Evolutionary conservation across 2,113 vertebrate genomes (phyloP), one percentile per base, ranked within the genome.

Genomic region (Otus sunia): DNA sequence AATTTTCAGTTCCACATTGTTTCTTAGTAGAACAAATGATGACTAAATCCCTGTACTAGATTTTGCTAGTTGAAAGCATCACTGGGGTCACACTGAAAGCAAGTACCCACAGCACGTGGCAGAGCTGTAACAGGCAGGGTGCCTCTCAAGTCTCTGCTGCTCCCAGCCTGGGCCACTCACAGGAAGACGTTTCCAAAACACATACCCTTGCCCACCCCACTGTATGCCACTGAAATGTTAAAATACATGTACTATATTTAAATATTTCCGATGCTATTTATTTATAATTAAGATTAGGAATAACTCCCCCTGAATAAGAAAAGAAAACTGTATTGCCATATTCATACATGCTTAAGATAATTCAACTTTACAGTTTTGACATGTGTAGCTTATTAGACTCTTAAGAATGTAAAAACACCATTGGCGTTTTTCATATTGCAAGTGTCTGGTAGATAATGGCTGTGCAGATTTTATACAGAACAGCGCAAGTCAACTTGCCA

Each of bases 401-500:
- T 69, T 30, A 73, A 81, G 49, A 85, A 95, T 71, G 89, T 83
- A 91, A 95, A 96, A 97, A 91, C 97, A 97, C 86, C 94, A 92
- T 58, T 97, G 96, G 95, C 97, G 92, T 94, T 95, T 95, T 92
- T 92, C 96, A 96, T 94, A 95, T 92, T 96, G 92, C 77, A 94
- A 89, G 53, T 94, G 92, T 95, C 96, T 96, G 66, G 60, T 71
- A 92, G 86, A 95, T 97, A 97, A 96, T 91, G 84, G 94, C 80
- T 49, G 2, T 73, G 89, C 92, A 94, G 91, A 95, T 97, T 97
- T 95, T 82, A 67, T 82, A 78, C 91, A 96, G 88, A 92, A 88
- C 20, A 3, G 92, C 3, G 6, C 76, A 81, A 95, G 75, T 43
- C 84, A 91, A 96, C 89, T 95, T 97, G 97, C 96, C 97, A 97